Percentiles rank a stretch among this genome's conserved stretches.
Evolutionary conservation across 2,888 invertebrate genomes (phyloP).

Genomic region (Troides oblongomaculatus): DNA sequence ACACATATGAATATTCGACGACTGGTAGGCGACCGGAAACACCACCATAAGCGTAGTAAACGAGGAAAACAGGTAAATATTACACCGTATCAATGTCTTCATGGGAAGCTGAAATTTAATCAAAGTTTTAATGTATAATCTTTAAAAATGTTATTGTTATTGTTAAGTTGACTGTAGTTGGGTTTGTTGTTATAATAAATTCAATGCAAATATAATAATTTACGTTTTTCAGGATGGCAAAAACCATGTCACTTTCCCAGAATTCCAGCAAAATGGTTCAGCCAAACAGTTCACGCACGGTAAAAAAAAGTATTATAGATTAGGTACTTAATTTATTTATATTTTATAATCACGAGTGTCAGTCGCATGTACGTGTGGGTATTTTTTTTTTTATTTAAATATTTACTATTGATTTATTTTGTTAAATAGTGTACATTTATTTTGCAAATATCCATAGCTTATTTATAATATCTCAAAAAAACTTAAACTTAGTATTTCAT

Average conservation of each 20-base stretch:
- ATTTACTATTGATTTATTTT: not conserved
- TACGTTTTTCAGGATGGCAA: constrained; percentile 85
- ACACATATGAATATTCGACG: constrained; percentile 94
- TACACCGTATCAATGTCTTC: not conserved
- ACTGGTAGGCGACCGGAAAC: constrained; percentile 91
- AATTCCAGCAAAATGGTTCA: constrained; percentile 93
- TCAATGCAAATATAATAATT: not conserved
- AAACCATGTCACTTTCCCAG: constrained; percentile 94
- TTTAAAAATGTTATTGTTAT: no score
- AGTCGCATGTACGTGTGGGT: constrained; percentile 78
- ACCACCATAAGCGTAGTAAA: constrained; percentile 92
- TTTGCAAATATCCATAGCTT: constrained; percentile 22
- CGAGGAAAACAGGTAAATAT: constrained; percentile 86
- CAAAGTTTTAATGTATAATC: no score
- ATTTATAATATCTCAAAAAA: constrained; percentile 4
- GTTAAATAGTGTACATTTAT: not conserved
- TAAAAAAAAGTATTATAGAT: constrained; percentile 86
- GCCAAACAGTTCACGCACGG: constrained; percentile 94
- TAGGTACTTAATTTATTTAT: constrained; percentile 80
- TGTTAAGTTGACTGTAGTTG: no score
- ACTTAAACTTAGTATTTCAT: constrained; percentile 1
- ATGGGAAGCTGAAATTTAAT: not conserved
- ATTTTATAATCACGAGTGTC: constrained; percentile 75
- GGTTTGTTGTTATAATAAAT: not conserved
- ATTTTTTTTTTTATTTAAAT: constrained; percentile 48